These are phyloP conservation scores for Drosophila multiciliata DNA, from an alignment of 2,888 invertebrate species.

Conservation along the genomic window DNA sequence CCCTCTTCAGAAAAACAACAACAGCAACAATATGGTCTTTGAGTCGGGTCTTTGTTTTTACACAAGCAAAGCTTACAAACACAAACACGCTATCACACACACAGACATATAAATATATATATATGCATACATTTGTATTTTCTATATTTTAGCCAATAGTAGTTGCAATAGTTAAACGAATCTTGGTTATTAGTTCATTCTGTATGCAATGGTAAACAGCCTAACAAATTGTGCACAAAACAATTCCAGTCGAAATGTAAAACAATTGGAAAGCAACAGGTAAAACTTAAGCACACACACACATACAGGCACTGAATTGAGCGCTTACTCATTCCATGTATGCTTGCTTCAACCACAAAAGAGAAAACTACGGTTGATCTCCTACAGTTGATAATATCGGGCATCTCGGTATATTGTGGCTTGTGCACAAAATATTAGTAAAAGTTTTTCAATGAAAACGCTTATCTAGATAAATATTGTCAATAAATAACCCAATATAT, in stretches of 20 bases:
- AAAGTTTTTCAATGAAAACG: background rate
- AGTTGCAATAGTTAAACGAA: conserved; percentile 46
- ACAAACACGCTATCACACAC: conserved; percentile 21
- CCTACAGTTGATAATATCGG: conserved; percentile 39
- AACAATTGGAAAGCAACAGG: conserved; percentile 76
- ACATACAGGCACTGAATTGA: conserved; percentile 34
- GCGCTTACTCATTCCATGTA: conserved; percentile 42
- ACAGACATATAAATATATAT: background rate
- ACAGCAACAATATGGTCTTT: conserved; percentile 53
- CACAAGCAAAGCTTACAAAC: conserved; percentile 44
- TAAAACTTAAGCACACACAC: conserved; percentile 54
- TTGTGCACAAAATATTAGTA: background rate
- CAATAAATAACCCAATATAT: background rate
- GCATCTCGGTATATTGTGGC: background rate
- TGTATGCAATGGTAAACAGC: conserved; percentile 41
- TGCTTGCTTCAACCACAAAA: conserved; percentile 67
- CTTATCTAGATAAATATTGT: background rate
- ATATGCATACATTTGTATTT: background rate
- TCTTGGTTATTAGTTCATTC: conserved; percentile 52
- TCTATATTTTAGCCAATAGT: conserved; percentile 44
- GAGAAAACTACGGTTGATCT: conserved; percentile 71
- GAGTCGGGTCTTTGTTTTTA: conserved; percentile 66
- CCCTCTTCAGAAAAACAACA: conserved; percentile 43
- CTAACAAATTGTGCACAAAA: conserved; percentile 62
- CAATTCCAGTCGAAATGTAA: conserved; percentile 58